A percentile compares a stretch with the other conserved stretches of the same genome.
Conservation (phyloP, 2,113 vertebrate genomes). For the Ovis canadensis region DNA sequence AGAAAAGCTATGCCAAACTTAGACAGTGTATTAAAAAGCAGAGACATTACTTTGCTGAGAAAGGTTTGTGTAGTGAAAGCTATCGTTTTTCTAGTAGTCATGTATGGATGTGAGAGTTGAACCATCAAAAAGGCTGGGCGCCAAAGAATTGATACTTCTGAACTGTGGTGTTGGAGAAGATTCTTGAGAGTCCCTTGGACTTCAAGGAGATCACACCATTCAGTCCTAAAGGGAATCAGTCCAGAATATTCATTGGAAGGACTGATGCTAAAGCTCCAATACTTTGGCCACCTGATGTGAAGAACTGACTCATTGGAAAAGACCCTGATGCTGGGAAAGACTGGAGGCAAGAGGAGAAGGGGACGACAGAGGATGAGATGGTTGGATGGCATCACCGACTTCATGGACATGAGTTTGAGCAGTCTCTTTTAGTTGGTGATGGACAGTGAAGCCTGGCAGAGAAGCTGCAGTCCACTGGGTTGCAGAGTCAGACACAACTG, state of each 20-base stretch:
- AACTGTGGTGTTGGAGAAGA: not conserved
- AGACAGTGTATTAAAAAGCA: not conserved
- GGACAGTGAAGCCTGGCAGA: not conserved
- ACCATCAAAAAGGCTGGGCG: not conserved
- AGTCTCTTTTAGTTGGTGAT: not conserved
- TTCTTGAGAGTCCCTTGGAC: not conserved
- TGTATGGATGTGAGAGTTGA: not conserved
- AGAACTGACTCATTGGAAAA: not conserved
- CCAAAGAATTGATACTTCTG: not conserved
- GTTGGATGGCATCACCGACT: not conserved
- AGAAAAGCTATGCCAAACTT: not conserved
- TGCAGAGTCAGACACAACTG: not conserved
- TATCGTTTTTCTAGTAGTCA: not conserved
- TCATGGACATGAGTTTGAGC: not conserved
- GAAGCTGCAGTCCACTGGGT: not conserved
- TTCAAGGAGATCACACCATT: not conserved
- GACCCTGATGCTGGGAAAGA: not conserved
- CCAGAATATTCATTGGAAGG: not conserved
- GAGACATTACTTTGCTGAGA: not conserved
- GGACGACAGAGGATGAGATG: not conserved
- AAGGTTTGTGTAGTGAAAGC: not conserved
- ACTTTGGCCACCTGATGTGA: not conserved
- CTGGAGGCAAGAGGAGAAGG: not conserved
- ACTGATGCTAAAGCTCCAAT: not conserved
- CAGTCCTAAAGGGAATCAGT: not conserved